Evolutionary conservation across 2,113 vertebrate species (phyloP).

Genomic region (Thinocorus orbignyianus): DNA sequence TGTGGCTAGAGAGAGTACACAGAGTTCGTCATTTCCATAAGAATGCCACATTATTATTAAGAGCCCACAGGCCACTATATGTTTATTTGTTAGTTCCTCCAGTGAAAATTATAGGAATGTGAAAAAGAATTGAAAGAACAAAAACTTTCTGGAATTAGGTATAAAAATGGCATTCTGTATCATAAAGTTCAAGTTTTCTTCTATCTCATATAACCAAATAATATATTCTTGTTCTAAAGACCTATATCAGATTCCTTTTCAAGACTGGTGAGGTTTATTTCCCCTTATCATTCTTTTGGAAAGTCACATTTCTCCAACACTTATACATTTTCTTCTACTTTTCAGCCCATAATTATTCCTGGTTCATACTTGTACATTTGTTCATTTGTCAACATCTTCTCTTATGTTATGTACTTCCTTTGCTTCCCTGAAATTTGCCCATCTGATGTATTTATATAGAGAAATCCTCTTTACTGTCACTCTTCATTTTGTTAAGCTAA

Average conservation of each 20-base stretch:
- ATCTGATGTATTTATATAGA: neutral
- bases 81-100: neutral
- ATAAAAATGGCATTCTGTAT: neutral
- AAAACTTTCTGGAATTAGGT: neutral
- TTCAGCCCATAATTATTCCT: neutral
- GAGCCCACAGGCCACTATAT: neutral
- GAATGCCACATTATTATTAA: neutral
- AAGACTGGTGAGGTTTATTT: neutral
- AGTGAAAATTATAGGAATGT: neutral
- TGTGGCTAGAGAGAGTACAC: neutral
- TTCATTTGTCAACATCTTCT: neutral
- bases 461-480: neutral
- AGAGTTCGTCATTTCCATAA: neutral
- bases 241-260: neutral
- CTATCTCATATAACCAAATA: neutral
- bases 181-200: neutral
- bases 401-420: neutral
- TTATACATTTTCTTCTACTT: neutral
- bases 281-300: neutral
- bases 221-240: neutral
- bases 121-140: neutral
- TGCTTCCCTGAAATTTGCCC: neutral
- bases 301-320: neutral
- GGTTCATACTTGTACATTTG: neutral
- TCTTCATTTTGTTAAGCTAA: neutral